phyloP scores from a whole-genome alignment of 2,113 vertebrate genomes.

The Delphinus delphis region DNA sequence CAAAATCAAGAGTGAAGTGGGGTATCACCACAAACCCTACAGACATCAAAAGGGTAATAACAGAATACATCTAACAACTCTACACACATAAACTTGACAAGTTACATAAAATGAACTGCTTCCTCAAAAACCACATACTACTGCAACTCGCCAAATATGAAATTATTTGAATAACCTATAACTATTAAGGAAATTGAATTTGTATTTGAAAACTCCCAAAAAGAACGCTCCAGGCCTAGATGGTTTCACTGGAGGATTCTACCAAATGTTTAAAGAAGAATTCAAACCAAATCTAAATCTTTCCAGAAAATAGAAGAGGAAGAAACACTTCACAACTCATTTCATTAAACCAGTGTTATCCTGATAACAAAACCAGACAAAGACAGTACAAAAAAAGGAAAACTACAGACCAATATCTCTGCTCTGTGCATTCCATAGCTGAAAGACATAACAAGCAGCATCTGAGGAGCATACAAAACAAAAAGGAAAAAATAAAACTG shows the following conservation, averaged over 20 bases:
- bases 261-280: conserved; percentile 41
- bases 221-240: background rate
- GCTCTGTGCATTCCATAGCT: background rate
- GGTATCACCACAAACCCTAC: background rate
- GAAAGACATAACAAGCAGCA: background rate
- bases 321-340: conserved; percentile 18
- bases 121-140: conserved; percentile 1
- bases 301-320: conserved; percentile 41
- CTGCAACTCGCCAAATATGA: background rate
- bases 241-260: conserved; percentile 15
- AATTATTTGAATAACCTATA: conserved; percentile 33
- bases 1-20: background rate
- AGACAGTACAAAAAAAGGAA: background rate
- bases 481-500: conserved; percentile 39
- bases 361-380: conserved; percentile 27
- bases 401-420: background rate
- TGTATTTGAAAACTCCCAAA: conserved; percentile 20
- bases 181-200: conserved; percentile 34
- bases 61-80: background rate
- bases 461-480: conserved; percentile 6
- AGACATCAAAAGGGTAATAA: background rate
- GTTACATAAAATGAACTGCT: conserved; percentile 18
- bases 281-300: background rate
- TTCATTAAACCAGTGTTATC: conserved; percentile 37
- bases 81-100: background rate